A percentile compares a stretch with the other conserved stretches of the same genome.
Evolutionary conservation across 2,113 vertebrate genomes (phyloP).

Genomic region (Pionites leucogaster): DNA sequence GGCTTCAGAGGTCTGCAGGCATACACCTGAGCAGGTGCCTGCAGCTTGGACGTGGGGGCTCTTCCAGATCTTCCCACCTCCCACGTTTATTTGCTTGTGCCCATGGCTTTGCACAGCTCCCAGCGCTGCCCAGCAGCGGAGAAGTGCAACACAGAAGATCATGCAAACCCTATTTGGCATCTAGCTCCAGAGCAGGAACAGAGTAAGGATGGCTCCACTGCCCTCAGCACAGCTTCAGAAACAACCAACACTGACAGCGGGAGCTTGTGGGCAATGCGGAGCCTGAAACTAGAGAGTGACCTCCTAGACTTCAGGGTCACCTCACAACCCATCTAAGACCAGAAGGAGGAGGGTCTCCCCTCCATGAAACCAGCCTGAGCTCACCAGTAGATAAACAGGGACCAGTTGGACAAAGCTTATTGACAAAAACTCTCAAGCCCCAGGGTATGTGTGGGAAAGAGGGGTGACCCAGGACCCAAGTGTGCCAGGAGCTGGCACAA

Average conservation of each 20-base stretch:
- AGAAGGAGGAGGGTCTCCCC: background rate
- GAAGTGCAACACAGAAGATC: background rate
- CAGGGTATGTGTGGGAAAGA: background rate
- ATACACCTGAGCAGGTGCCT: fast-evolving
- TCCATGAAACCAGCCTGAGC: background rate
- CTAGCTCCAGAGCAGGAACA: background rate
- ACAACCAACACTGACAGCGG: background rate
- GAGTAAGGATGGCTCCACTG: background rate
- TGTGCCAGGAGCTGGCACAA: background rate
- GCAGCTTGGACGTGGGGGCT: background rate
- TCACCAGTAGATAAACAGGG: background rate
- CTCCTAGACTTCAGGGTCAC: background rate
- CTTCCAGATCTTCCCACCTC: background rate
- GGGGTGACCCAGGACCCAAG: background rate
- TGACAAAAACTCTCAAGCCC: background rate
- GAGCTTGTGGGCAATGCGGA: fast-evolving
- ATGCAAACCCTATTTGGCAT: background rate
- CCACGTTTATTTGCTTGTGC: background rate
- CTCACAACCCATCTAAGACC: background rate
- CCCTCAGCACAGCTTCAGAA: background rate
- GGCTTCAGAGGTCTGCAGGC: background rate
- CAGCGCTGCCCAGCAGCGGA: fast-evolving
- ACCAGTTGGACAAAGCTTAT: background rate
- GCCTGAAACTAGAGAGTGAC: background rate
- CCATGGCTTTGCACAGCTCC: background rate